Evolutionary conservation across 2,113 vertebrate genomes (phyloP).

Genomic region (Propithecus coquereli): DNA sequence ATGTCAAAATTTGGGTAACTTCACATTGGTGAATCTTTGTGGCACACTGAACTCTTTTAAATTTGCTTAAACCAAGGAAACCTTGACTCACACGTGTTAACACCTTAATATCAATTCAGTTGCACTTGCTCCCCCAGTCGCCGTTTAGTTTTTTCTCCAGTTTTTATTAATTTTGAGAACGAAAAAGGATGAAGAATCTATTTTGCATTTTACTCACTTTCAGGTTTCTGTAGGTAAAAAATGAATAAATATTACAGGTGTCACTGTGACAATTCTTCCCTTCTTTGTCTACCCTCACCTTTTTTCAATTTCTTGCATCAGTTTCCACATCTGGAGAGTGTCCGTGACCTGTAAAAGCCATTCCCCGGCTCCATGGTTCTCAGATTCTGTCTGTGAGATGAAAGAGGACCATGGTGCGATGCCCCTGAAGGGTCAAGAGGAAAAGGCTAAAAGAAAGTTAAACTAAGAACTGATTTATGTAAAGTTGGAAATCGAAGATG

Average conservation of each 20-base stretch:
- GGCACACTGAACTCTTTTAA: not conserved
- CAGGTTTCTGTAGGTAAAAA: not conserved
- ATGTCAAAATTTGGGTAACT: not conserved
- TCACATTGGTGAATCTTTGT: not conserved
- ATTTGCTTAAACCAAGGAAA: slow-evolving; percentile 5
- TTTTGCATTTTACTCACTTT: not conserved
- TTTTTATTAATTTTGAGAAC: slow-evolving; percentile 51
- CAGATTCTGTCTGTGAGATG: not conserved
- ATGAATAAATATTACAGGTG: not conserved
- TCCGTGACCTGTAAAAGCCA: not conserved
- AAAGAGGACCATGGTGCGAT: not conserved
- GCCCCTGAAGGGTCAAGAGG: not conserved
- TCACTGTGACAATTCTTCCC: not conserved
- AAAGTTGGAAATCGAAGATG: not conserved
- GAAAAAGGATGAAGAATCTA: slow-evolving; percentile 1
- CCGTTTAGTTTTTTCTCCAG: not conserved
- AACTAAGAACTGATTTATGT: not conserved
- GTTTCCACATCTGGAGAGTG: not conserved
- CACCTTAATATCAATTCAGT: not conserved
- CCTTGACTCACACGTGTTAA: slow-evolving; percentile 11
- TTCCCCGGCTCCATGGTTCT: not conserved
- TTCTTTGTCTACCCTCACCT: not conserved
- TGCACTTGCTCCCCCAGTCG: not conserved
- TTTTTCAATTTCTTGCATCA: not conserved
- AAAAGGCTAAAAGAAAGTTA: not conserved